phyloP scores from a whole-genome alignment of 2,113 vertebrate species.

The Nansenia antarctica region DNA sequence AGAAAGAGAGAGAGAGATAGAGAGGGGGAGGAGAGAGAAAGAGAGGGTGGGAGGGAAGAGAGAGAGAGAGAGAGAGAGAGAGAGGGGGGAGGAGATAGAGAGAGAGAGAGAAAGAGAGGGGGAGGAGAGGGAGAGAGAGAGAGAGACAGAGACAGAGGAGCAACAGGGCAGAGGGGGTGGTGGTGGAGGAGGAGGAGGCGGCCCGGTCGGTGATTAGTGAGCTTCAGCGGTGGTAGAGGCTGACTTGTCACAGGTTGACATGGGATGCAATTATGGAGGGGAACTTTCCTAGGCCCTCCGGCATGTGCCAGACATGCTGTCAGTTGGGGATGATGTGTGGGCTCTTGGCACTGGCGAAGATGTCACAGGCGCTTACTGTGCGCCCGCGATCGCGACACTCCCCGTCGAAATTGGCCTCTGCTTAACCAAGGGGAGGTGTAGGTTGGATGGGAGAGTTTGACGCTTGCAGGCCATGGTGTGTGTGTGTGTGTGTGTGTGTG shows the following conservation, averaged over 20 bases:
- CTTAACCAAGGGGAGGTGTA: constrained; percentile 12
- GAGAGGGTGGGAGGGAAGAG: constrained; percentile 9
- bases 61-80: constrained; percentile 12
- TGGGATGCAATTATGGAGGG: constrained; percentile 68
- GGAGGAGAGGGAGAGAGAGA: neutral
- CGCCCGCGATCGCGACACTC: constrained; percentile 52
- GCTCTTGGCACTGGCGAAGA: constrained; percentile 54
- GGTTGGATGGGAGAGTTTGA: neutral
- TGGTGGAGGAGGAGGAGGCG: constrained; percentile 22
- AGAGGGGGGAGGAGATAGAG: constrained; percentile 9
- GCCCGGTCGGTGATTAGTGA: constrained; percentile 58
- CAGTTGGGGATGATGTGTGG: constrained; percentile 55
- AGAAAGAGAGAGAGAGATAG: constrained; percentile 10
- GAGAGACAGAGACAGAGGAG: constrained; percentile 7
- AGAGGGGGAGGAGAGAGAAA: constrained; percentile 2
- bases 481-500: constrained; percentile 8
- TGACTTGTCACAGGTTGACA: constrained; percentile 67
- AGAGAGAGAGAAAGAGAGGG: constrained; percentile 9
- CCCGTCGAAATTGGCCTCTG: constrained; percentile 54
- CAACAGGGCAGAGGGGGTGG: constrained; percentile 33
- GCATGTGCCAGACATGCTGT: constrained; percentile 66
- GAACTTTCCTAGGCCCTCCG: constrained; percentile 57
- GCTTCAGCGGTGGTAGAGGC: constrained; percentile 50
- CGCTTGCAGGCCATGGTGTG: constrained; percentile 4
- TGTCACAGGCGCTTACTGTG: constrained; percentile 62